Evolutionary conservation across 2,888 invertebrate genomes (phyloP), one percentile per base, ranked within the genome.

Genomic region (Pheosia gnoma): DNA sequence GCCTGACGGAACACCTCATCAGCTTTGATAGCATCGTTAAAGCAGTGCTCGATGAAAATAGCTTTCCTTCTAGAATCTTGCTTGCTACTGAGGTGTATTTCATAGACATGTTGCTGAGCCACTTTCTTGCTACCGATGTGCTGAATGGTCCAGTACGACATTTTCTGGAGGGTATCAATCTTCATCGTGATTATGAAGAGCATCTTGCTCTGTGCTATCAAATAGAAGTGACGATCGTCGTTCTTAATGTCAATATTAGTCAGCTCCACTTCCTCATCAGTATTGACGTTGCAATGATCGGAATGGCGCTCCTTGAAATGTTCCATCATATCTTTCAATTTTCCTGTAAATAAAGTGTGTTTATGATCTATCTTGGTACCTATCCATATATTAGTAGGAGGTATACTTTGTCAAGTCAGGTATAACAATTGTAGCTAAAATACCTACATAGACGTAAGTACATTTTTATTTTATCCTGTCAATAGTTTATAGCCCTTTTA

Each of bases 281-380:
- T 78, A 62, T 66, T 79, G 3, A 87, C 73, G 64, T 81, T 82
- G 75, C 86, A 87, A 61, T 89, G 63, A 0, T 71, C 67, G 0
- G 85, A 74, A 62, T 93, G 93, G 49, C 85, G 86, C 0, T 90
- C 89, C 67, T 89, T 87, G 71, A 90, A 91, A 67, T 93, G 93
- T 1, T 85, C 82, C 82, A 90, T 79, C 73, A 93, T 83, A 39
- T 85, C 83, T 62, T 82, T 86, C 37, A 89, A 65, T 63, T 85
- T 81, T 11, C 91, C 91, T 91, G 81, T 45, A 71, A 78, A 58
- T 25, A 25, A 25, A 25, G 25, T 25, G 25, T 25, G 25, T 25
- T 25, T 25, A 25, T 25, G 25, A 1, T 25, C 25, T 25, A 1
- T 25, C 25, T 25, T 25, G 25, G 25, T 25, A 25, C 1, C 25